Evolutionary conservation across 2,113 vertebrate genomes (phyloP).

Genomic region (Grallaria varia): DNA sequence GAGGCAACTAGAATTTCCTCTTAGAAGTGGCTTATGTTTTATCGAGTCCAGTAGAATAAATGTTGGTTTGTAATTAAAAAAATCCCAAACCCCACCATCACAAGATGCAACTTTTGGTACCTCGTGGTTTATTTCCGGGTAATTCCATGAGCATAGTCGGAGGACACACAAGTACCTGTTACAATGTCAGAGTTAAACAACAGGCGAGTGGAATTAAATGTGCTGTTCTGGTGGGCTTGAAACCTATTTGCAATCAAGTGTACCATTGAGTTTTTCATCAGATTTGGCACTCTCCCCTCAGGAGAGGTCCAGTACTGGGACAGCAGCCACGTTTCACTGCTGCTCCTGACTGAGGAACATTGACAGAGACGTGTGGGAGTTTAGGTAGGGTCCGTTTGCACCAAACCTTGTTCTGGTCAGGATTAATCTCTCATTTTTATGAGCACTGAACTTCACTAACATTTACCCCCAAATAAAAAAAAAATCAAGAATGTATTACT

Average conservation of each 20-base stretch:
- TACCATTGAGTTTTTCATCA: not conserved
- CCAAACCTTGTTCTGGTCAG: not conserved
- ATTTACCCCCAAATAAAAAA: conserved; percentile 52
- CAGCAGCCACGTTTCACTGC: not conserved
- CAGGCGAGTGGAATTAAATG: not conserved
- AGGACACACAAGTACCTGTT: not conserved
- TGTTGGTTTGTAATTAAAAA: not conserved
- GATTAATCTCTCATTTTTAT: conserved; percentile 6
- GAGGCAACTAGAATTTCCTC: not conserved
- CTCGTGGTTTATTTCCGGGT: not conserved
- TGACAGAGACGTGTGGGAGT: not conserved
- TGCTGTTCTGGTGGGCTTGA: conserved; percentile 19
- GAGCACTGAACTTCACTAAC: conserved; percentile 30
- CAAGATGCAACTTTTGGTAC: not conserved
- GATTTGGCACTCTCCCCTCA: not conserved
- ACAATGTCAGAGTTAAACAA: not conserved
- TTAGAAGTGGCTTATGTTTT: not conserved
- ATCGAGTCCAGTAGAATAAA: not conserved
- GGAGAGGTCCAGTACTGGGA: conserved; percentile 34
- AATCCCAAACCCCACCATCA: not conserved
- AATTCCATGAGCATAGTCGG: not conserved
- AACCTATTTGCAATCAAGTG: not conserved
- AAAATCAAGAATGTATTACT: conserved; percentile 30
- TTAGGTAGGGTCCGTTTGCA: not conserved
- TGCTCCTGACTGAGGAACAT: not conserved